These are phyloP conservation scores for Petrolisthes cinctipes DNA, from an alignment of 2,888 invertebrate genomes.

Conservation along the genomic window DNA sequence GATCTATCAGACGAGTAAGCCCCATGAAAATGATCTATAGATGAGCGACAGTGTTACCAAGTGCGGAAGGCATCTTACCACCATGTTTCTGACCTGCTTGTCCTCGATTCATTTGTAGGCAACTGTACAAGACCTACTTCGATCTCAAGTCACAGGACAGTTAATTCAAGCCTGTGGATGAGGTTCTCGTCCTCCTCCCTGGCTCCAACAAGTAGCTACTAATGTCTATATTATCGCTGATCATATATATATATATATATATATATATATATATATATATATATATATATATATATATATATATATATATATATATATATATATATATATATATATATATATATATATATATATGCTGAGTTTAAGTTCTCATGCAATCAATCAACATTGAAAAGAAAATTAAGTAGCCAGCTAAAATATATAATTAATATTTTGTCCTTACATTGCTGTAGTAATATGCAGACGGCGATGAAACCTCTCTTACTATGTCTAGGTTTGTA, in stretches of 20 bases:
- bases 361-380: background rate
- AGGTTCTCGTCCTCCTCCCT: conserved; percentile 29
- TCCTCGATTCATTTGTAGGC: background rate
- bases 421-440: background rate
- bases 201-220: background rate
- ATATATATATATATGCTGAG: background rate
- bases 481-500: too few species aligned
- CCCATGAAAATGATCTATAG: too few species aligned
- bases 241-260: too few species aligned
- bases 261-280: too few species aligned
- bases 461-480: background rate
- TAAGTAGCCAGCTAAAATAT: background rate
- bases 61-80: too few species aligned
- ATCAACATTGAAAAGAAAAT: background rate
- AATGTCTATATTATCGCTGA: too few species aligned
- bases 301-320: background rate
- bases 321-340: background rate
- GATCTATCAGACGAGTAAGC: too few species aligned
- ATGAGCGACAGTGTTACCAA: too few species aligned
- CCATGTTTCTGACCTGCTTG: too few species aligned
- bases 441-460: background rate
- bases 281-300: too few species aligned
- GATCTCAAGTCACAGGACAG: conserved; percentile 17
- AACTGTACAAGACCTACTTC: conserved; percentile 28
- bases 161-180: conserved; percentile 17